phyloP scores from a whole-genome alignment of 2,113 vertebrate species.

The Mesembrinibis cayennensis region DNA sequence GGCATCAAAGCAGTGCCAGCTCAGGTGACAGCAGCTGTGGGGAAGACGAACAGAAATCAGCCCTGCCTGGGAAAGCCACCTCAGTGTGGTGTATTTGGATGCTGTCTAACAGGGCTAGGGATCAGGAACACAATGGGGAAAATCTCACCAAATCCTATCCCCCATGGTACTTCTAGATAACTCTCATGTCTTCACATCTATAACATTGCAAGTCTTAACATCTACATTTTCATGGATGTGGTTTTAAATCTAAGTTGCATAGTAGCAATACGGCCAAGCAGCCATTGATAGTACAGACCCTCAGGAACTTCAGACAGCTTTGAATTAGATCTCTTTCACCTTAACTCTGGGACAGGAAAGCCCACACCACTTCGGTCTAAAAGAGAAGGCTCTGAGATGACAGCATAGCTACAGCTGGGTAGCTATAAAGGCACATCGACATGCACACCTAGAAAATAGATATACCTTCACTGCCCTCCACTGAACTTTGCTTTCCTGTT shows the following conservation, averaged over 20 bases:
- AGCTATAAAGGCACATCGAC: neutral
- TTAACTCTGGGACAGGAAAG: neutral
- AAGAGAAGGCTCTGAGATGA: neutral
- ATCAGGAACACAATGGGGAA: neutral
- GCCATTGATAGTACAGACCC: neutral
- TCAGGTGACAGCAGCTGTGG: neutral
- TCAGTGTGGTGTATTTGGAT: fast-evolving
- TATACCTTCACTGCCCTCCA: neutral
- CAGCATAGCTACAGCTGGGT: neutral
- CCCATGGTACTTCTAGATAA: neutral
- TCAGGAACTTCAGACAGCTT: neutral
- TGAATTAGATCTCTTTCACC: neutral
- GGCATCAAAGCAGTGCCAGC: neutral
- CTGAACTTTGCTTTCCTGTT: neutral
- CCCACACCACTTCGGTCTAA: neutral
- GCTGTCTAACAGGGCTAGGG: neutral
- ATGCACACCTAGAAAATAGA: neutral
- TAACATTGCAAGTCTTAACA: neutral
- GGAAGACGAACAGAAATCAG: neutral
- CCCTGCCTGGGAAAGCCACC: neutral
- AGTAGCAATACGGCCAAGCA: fast-evolving
- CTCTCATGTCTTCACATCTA: fast-evolving
- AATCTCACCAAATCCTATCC: neutral
- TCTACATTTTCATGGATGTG: neutral
- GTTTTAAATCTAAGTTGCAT: neutral